These are phyloP conservation scores for Sebastes schlegelii DNA, from an alignment of 2,113 vertebrate genomes.

Conservation along the genomic window DNA sequence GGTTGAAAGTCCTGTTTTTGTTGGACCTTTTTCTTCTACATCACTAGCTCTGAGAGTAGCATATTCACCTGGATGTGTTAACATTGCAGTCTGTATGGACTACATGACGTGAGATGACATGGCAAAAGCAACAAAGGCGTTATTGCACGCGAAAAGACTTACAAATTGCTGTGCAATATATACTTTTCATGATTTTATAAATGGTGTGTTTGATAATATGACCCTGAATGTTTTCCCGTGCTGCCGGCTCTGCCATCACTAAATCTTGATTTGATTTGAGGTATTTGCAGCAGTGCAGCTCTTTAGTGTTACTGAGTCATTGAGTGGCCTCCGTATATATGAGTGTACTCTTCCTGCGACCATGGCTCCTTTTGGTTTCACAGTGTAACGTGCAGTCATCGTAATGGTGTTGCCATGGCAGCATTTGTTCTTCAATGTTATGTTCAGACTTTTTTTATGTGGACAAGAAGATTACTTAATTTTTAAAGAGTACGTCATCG, in stretches of 20 bases:
- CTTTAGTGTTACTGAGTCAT: not conserved
- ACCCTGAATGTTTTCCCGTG: not conserved
- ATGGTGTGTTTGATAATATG: not conserved
- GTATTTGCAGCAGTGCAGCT: not conserved
- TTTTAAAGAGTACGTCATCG: not conserved
- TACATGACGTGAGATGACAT: no score
- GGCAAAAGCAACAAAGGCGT: no score
- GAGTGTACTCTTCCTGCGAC: conserved; percentile 7
- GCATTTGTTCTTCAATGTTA: not conserved
- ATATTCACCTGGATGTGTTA: no score
- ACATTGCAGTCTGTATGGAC: no score
- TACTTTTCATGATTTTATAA: not conserved
- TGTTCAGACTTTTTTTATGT: not conserved
- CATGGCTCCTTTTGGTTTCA: not conserved
- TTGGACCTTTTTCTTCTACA: no score
- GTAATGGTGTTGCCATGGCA: not conserved
- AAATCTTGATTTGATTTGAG: conserved; percentile 4
- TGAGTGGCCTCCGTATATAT: not conserved
- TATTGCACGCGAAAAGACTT: no score
- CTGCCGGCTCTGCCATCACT: not conserved
- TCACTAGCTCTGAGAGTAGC: no score
- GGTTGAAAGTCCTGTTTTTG: no score
- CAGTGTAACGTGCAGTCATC: not conserved
- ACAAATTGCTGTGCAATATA: not conserved
- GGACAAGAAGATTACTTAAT: conserved; percentile 15